phyloP scores from a whole-genome alignment of 2,888 invertebrate genomes.

The Peribatodes rhomboidaria region DNA sequence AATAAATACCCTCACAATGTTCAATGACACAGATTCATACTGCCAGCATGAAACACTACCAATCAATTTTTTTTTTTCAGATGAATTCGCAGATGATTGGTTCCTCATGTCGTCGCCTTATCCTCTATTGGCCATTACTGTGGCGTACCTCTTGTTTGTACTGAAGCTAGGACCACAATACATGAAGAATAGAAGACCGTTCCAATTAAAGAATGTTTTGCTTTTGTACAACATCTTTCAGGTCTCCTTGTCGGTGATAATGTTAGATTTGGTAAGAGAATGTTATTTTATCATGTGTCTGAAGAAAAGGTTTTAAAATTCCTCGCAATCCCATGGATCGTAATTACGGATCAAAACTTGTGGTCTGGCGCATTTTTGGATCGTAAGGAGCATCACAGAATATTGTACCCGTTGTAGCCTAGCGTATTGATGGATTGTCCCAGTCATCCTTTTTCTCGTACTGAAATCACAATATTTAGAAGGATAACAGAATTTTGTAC shows the following conservation, averaged over 20 bases:
- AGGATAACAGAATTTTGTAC: too few species aligned
- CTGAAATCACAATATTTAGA: too few species aligned
- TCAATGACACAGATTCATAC: not conserved
- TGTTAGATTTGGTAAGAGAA: constrained; percentile 77
- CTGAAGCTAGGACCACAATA: constrained; percentile 88
- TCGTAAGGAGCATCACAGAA: too few species aligned
- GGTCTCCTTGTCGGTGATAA: constrained; percentile 82
- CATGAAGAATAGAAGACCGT: constrained; percentile 88
- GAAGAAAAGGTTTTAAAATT: too few species aligned
- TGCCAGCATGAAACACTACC: not conserved
- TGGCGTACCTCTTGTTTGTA: constrained; percentile 88
- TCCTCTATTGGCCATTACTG: constrained; percentile 83
- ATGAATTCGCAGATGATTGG: constrained; percentile 88
- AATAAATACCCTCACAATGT: not conserved
- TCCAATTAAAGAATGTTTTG: constrained; percentile 86
- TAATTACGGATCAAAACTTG: too few species aligned
- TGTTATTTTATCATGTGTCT: not conserved
- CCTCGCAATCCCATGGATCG: too few species aligned
- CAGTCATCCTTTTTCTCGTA: too few species aligned
- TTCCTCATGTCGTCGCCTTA: constrained; percentile 88
- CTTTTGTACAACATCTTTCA: constrained; percentile 89
- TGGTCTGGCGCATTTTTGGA: too few species aligned
- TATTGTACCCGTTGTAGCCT: too few species aligned
- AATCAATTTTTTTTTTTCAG: constrained; percentile 70
- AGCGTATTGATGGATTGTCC: too few species aligned